Conservation (phyloP, 2,797 vertebrate species). For the Meda fulgida region DNA sequence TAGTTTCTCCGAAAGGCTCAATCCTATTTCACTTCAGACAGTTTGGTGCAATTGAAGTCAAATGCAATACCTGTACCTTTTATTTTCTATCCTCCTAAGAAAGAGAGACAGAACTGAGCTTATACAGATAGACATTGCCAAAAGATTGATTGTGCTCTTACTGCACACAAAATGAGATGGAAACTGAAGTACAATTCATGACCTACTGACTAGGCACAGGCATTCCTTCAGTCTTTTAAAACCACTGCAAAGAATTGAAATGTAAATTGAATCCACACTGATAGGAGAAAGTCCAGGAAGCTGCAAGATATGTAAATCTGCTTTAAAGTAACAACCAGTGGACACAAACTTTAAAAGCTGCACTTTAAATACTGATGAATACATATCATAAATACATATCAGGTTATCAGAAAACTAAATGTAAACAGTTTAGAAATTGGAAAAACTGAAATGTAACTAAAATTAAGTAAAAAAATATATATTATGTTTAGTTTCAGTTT, state of each 20-base stretch:
- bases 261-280: not conserved
- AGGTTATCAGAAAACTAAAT: not conserved
- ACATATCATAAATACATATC: not conserved
- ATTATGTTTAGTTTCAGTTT: not conserved
- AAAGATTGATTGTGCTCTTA: not conserved
- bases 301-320: not conserved
- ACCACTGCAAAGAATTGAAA: not conserved
- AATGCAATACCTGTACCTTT: not conserved
- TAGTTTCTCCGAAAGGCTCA: not conserved
- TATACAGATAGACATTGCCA: conserved; percentile 1
- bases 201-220: not conserved
- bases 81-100: conserved; percentile 27
- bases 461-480: not conserved
- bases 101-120: not conserved
- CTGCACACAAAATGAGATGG: conserved; percentile 6
- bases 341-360: not conserved
- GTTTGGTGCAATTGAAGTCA: not conserved
- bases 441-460: not conserved
- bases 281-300: not conserved
- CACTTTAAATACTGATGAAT: not conserved
- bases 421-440: not conserved
- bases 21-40: not conserved
- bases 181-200: conserved; percentile 12
- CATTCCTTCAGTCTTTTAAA: not conserved
- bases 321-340: not conserved